Base-by-base conservation (phyloP, 2,888 invertebrate genomes). In the Chymomyza caudatula region DNA sequence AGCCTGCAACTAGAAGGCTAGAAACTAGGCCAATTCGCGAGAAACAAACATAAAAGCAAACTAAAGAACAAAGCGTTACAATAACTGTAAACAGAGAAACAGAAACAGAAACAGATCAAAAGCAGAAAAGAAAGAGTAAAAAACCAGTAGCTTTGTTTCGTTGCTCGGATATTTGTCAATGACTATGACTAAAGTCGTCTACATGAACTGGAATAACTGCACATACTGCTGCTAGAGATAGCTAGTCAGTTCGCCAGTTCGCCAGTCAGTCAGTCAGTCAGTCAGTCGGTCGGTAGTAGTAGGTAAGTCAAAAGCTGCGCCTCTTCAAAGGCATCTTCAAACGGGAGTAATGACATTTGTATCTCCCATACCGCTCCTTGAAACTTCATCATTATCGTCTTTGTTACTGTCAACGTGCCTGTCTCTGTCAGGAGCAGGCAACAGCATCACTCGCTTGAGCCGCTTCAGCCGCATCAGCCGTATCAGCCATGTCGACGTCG, bases 291-390 rank as follows among this genome's bases (percentile, higher is more conserved):
- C 29, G 11, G 29, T 11, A 37, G 44, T 13, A 25, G 42, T 59
- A 76, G 73, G 76, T 74, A 73, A 76, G 74, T 65, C 63, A 59
- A 15, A 61, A 65, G 63, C 52, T 47, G 63, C 52, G 60, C 51
- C 56, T 74, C 84, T 71, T 84, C 77, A 81, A 80, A 75, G 78
- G 64, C 63, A 78, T 69, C 76, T 76, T 65, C 58, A 71, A 68
- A 83, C 73, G 80, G 68, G 83, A 83, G 83, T 85, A 83, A 85
- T 83, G 84, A 85, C 85, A 83, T 85, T 83, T 78, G 78, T 81
- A 78, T 13, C 44, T 61, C 63, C 63, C 67, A 69, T 63, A 61
- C 62, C 62, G 62, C 42, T 23, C 51, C 20, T 19, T 8, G 15
- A 22, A 29, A 62, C 54, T 64, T 60, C 20, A 51, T 60, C 49